A percentile compares a stretch with the other conserved stretches of the same genome.
These are phyloP conservation scores for Luperina testacea DNA, from an alignment of 2,888 invertebrate species.

Conservation along the genomic window DNA sequence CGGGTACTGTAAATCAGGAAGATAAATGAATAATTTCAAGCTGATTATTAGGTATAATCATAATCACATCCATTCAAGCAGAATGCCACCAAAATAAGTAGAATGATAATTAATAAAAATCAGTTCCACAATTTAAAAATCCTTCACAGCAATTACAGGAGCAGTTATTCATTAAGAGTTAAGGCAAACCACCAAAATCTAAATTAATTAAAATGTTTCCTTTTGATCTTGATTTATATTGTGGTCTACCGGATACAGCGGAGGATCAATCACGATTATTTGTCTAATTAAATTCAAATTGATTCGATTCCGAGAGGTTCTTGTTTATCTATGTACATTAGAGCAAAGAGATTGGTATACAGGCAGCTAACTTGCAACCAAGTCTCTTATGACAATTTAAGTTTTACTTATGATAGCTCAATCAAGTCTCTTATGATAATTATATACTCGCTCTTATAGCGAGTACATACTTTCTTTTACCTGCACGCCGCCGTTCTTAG, in stretches of 20 bases:
- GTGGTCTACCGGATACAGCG: constrained; percentile 58
- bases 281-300: constrained; percentile 62
- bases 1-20: no score
- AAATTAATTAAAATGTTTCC: constrained; percentile 61
- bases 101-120: constrained; percentile 23
- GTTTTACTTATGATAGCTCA: no score
- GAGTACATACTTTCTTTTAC: no score
- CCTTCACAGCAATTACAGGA: constrained; percentile 31
- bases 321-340: constrained; percentile 37
- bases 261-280: constrained; percentile 61
- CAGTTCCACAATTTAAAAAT: constrained; percentile 26
- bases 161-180: constrained; percentile 24
- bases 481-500: no score
- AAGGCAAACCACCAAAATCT: constrained; percentile 38
- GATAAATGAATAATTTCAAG: background rate
- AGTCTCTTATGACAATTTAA: no score
- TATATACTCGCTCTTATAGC: no score
- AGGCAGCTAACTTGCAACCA: background rate
- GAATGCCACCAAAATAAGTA: background rate
- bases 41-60: constrained; percentile 2
- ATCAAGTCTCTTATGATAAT: no score
- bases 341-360: background rate
- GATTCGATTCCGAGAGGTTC: constrained; percentile 53
- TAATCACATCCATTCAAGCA: constrained; percentile 10
- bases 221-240: constrained; percentile 65